phyloP scores from a whole-genome alignment of 2,797 vertebrate genomes.

The Ptychobarbus kaznakovi region DNA sequence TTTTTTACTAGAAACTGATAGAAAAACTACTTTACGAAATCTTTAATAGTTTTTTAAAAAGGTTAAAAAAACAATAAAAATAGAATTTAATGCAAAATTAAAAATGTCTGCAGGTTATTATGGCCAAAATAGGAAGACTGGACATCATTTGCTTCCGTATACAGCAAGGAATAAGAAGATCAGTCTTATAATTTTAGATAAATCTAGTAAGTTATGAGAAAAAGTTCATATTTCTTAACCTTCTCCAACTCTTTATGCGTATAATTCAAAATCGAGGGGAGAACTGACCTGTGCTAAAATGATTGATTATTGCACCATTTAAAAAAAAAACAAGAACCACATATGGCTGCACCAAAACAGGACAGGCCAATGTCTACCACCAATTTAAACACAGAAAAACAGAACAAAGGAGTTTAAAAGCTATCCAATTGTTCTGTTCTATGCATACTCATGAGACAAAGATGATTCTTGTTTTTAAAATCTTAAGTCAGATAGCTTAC shows the following conservation, averaged over 20 bases:
- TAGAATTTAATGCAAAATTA: neutral
- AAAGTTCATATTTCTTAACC: neutral
- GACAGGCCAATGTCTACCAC: neutral
- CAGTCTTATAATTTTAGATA: neutral
- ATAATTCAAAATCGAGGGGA: neutral
- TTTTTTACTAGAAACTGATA: neutral
- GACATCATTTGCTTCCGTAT: neutral
- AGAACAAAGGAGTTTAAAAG: neutral
- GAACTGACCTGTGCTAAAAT: neutral
- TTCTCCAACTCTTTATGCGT: too few species aligned
- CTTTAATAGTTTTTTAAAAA: neutral
- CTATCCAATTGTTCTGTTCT: neutral
- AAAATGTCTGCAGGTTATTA: neutral
- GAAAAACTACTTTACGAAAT: neutral
- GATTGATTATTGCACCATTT: neutral
- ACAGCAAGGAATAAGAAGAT: neutral
- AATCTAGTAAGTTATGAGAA: neutral
- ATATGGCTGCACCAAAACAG: neutral
- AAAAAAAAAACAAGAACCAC: neutral
- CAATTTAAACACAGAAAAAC: neutral
- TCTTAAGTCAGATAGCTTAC: conserved; percentile 72
- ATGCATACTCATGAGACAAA: neutral
- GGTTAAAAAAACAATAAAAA: neutral
- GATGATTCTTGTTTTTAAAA: neutral
- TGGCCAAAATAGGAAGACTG: neutral